Base-by-base conservation (phyloP, 2,888 invertebrate species). In the Molorchus minor region DNA sequence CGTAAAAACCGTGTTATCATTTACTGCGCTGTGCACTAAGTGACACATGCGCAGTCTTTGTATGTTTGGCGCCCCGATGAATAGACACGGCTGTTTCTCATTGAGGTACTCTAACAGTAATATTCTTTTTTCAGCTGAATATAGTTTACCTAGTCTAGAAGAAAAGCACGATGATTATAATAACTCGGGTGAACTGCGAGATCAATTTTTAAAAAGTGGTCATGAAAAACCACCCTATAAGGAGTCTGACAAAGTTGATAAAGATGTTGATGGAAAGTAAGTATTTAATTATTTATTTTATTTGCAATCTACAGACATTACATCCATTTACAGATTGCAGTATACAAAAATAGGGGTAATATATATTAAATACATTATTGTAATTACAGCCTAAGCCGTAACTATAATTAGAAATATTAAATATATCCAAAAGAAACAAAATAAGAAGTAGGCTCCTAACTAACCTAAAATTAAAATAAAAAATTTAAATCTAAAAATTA, bases 161-260 rank as follows among this genome's bases (percentile, higher is more conserved):
- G 60, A 59, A 21, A 35, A 55, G 35, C 52, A 43, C 29, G 41
- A 40, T 4, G 45, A 49, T n/a, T n/a, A 15, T 58, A 8, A 7
- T n/a, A 15, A 40, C 46, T 45, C 65, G 33, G 70, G 75, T 30
- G 77, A 80, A 72, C 68, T 85, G 30, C 79, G 84, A 47, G 83
- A 84, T 38, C 81, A 83, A n/a, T 83, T 83, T 67, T 69, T 87
- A 40, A 86, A 86, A 72, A 83, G 84, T 0, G 84, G 81, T 8
- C 81, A 77, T 69, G 77, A 80, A 59, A 67, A 71, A 54, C 62
- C 71, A 7, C 41, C 45, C 16, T 43, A 57, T 19, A 56, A 58
- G 51, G 41, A 62, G 29, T 47, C 58, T 17, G 62, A 67, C 15
- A 72, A 71, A 76, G 56, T 72, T 66, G 75, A 76, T 61, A 61